These are phyloP conservation scores for Oxyteleia sp. DNA, from an alignment of 2,888 invertebrate species.

Conservation along the genomic window DNA sequence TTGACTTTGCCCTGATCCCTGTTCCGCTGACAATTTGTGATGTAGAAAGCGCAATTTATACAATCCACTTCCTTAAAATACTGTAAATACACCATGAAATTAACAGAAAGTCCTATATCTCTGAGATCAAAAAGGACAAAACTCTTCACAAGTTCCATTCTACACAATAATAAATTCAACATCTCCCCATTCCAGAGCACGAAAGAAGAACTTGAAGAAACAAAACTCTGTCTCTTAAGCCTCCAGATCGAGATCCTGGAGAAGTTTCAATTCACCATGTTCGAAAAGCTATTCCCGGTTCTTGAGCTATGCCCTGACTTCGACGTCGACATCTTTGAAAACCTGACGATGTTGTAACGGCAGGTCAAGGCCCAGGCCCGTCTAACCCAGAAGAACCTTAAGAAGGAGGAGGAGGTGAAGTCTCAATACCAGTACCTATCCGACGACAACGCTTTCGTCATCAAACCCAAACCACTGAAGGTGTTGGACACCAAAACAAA, in stretches of 20 bases:
- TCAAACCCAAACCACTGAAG: conserved; percentile 9
- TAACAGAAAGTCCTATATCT: no score
- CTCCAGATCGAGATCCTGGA: conserved; percentile 90
- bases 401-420: conserved; percentile 58
- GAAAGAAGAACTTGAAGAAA: conserved; percentile 78
- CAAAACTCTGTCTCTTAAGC: conserved; percentile 86
- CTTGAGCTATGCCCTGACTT: conserved; percentile 90
- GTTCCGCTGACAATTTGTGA: no score
- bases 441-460: conserved; percentile 52
- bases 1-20: no score
- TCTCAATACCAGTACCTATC: conserved; percentile 78
- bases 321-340: conserved; percentile 89
- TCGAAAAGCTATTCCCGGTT: conserved; percentile 90
- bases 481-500: conserved; percentile 24
- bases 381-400: conserved; percentile 84
- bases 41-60: no score
- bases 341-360: conserved; percentile 89
- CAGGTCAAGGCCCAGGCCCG: conserved; percentile 89
- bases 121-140: no score
- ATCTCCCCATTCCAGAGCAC: conserved; percentile 74
- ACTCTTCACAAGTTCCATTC: no score
- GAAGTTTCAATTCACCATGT: conserved; percentile 90
- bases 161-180: no score
- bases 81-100: no score
- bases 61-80: no score